Evolutionary conservation across 2,888 invertebrate genomes (phyloP).

Genomic region (Hypomecis punctinalis): DNA sequence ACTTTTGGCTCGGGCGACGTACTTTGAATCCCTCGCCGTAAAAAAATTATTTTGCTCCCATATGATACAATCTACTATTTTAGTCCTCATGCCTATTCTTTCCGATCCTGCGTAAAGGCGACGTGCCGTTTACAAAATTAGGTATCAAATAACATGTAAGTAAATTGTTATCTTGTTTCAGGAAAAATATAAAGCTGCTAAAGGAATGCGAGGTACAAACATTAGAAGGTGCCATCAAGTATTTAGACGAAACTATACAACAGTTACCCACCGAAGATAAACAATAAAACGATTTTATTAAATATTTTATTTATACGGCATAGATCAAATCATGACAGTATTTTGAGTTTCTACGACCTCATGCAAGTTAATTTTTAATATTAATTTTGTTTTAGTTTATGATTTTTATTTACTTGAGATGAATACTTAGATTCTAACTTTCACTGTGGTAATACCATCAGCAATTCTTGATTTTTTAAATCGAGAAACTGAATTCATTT

Average conservation of each 20-base stretch:
- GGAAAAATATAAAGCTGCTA: constrained; percentile 71
- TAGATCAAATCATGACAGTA: constrained; percentile 64
- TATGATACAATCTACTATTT: no score
- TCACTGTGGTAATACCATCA: no score
- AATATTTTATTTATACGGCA: constrained; percentile 19
- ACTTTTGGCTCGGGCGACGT: no score
- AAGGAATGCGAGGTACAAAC: constrained; percentile 79
- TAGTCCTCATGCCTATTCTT: no score
- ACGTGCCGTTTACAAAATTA: no score
- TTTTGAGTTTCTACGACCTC: constrained; percentile 47
- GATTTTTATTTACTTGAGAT: constrained; percentile 41
- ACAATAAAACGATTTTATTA: constrained; percentile 41
- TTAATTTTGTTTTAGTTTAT: constrained; percentile 33
- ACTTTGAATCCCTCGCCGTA: no score
- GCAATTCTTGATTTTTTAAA: no score
- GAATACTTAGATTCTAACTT: no score
- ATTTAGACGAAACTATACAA: constrained; percentile 62
- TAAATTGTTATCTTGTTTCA: constrained; percentile 64
- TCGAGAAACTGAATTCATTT: no score
- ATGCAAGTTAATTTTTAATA: constrained; percentile 25
- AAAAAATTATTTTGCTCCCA: no score
- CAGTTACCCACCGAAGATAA: constrained; percentile 57
- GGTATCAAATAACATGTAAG: no score
- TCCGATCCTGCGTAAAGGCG: no score
- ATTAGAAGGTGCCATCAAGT: constrained; percentile 72